phyloP scores from a whole-genome alignment of 2,888 invertebrate species.

The Fragum whitleyi region DNA sequence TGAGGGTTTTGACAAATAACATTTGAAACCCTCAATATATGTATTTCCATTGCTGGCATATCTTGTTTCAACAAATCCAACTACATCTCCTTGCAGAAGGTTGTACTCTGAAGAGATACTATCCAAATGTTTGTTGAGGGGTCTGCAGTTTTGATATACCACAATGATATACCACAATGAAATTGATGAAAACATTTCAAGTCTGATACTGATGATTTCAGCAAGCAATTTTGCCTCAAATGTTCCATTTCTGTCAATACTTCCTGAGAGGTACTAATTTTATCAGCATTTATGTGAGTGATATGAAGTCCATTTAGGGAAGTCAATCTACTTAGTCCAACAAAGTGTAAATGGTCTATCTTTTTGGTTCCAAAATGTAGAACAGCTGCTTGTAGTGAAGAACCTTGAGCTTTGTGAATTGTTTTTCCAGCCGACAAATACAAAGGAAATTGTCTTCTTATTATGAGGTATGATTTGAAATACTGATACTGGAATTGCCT shows the following conservation, averaged over 20 bases:
- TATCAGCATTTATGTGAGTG: constrained; percentile 35
- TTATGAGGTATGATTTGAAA: constrained; percentile 38
- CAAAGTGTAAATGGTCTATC: constrained; percentile 57
- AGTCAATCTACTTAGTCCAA: constrained; percentile 54
- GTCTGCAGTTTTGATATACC: constrained; percentile 53
- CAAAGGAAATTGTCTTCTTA: constrained; percentile 57
- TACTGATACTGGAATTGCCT: constrained; percentile 33
- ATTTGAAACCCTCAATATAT: constrained; percentile 29
- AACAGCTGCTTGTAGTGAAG: constrained; percentile 47
- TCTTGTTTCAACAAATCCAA: constrained; percentile 50
- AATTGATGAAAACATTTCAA: neutral
- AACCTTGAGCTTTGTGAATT: constrained; percentile 60
- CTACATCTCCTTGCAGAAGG: constrained; percentile 35
- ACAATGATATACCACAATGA: constrained; percentile 1
- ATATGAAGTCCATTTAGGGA: constrained; percentile 44
- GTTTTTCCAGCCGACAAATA: constrained; percentile 55
- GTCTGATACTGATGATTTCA: constrained; percentile 20
- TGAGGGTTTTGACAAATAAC: constrained; percentile 18
- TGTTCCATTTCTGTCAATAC: constrained; percentile 46
- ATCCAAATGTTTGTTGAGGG: constrained; percentile 44
- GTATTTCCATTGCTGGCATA: constrained; percentile 3
- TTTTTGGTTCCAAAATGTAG: constrained; percentile 52
- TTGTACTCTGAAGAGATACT: constrained; percentile 35
- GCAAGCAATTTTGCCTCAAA: constrained; percentile 21
- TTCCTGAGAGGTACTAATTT: constrained; percentile 40